Evolutionary conservation across 2,888 invertebrate genomes (phyloP).

Genomic region (Eucera pruinosa): DNA sequence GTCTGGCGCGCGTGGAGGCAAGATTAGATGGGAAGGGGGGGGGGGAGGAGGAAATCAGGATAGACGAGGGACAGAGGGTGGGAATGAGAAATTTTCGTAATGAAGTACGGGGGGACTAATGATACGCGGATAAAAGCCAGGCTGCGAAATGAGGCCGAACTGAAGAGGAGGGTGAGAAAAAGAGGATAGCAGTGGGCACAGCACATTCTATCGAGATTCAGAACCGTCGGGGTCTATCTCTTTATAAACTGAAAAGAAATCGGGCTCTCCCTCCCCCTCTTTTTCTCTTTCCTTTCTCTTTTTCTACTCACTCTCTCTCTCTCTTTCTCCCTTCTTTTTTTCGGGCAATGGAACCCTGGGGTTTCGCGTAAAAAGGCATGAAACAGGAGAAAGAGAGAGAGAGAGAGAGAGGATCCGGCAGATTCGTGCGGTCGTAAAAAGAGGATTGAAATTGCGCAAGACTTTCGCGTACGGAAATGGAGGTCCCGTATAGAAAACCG

Average conservation of each 20-base stretch:
- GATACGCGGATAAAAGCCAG: conserved; percentile 57
- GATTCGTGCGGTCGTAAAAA: conserved; percentile 40
- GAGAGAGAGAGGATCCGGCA: background rate
- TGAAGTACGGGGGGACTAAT: conserved; percentile 52
- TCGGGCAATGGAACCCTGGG: conserved; percentile 36
- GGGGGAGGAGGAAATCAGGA: background rate
- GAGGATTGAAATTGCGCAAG: conserved; percentile 61
- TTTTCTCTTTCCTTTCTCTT: too few relatives aligned
- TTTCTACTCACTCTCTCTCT: background rate
- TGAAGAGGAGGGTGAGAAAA: conserved; percentile 34
- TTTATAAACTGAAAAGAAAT: conserved; percentile 62
- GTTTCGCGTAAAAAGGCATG: conserved; percentile 37
- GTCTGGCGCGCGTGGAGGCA: background rate
- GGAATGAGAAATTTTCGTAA: conserved; percentile 56
- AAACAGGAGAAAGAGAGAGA: background rate
- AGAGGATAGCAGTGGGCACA: conserved; percentile 25
- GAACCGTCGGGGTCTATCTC: conserved; percentile 53
- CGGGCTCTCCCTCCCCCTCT: conserved; percentile 31
- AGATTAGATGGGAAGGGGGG: too few relatives aligned
- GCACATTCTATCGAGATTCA: conserved; percentile 57
- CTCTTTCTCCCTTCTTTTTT: conserved; percentile 13
- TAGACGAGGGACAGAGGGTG: background rate
- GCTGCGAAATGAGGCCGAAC: conserved; percentile 52
- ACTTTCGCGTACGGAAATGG: conserved; percentile 59
- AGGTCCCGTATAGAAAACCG: conserved; percentile 56